These are phyloP conservation scores for Sebastes umbrosus DNA, from an alignment of 2,797 vertebrate species.

Conservation along the genomic window DNA sequence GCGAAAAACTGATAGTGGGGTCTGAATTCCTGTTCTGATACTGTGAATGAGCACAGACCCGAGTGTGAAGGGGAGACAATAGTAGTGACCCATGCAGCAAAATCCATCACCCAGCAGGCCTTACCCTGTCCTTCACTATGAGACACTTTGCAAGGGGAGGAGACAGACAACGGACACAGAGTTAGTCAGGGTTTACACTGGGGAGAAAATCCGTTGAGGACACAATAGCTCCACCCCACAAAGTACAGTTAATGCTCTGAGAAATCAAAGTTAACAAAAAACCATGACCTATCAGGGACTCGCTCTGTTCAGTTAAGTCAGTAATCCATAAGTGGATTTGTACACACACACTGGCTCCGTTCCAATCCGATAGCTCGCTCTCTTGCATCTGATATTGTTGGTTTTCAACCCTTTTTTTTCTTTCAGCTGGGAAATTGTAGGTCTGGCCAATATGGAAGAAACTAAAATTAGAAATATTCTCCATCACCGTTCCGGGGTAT, in stretches of 20 bases:
- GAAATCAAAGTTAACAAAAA: constrained; percentile 33
- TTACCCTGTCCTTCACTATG: constrained; percentile 88
- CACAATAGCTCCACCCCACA: constrained; percentile 26
- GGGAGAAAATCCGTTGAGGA: constrained; percentile 20
- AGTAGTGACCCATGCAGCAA: constrained; percentile 80
- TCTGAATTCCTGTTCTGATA: constrained; percentile 46
- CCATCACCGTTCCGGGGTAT: background rate
- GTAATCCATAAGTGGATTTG: constrained; percentile 60
- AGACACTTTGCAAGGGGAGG: constrained; percentile 83
- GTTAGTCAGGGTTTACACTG: constrained; percentile 73
- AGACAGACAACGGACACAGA: constrained; percentile 80
- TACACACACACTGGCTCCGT: constrained; percentile 51
- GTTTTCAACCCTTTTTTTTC: background rate
- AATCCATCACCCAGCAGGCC: constrained; percentile 74
- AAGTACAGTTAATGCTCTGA: constrained; percentile 16
- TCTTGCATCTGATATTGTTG: constrained; percentile 27
- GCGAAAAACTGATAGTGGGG: background rate
- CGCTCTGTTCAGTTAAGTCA: constrained; percentile 50
- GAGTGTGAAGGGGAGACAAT: constrained; percentile 65
- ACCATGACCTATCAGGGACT: constrained; percentile 23
- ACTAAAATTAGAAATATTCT: background rate
- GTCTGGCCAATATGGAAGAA: background rate
- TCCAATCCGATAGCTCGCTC: constrained; percentile 47
- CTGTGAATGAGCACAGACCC: constrained; percentile 77
- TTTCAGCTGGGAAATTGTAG: constrained; percentile 2